Evolutionary conservation across 2,888 invertebrate genomes (phyloP).

Genomic region (Penaeus monodon): DNA sequence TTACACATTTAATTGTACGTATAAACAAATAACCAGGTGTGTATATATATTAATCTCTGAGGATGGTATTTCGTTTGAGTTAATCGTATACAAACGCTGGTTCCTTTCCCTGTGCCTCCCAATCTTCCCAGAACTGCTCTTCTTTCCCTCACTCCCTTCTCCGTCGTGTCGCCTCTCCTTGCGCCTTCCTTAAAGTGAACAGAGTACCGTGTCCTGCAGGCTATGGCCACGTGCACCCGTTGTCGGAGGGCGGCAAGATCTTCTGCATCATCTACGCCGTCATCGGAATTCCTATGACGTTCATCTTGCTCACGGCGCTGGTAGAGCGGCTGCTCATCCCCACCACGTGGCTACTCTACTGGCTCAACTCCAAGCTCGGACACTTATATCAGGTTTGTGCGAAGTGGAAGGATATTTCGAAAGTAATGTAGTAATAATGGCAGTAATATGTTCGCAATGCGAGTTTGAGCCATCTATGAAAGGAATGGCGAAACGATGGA

Average conservation of each 20-base stretch:
- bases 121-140: too few relatives aligned
- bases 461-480: too few relatives aligned
- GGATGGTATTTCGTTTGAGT: too few relatives aligned
- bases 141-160: too few relatives aligned
- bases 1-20: neutral
- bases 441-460: too few relatives aligned
- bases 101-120: too few relatives aligned
- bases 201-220: slow-evolving; percentile 73
- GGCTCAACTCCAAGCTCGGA: slow-evolving; percentile 79
- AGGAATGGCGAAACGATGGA: too few relatives aligned
- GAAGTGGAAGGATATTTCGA: too few relatives aligned
- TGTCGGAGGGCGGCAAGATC: slow-evolving; percentile 86
- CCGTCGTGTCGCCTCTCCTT: neutral
- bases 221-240: slow-evolving; percentile 89
- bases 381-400: slow-evolving; percentile 74
- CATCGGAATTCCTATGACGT: slow-evolving; percentile 87
- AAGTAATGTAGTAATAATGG: too few relatives aligned
- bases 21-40: neutral
- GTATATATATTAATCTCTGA: neutral
- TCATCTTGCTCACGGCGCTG: slow-evolving; percentile 84
- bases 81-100: too few relatives aligned
- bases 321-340: slow-evolving; percentile 85
- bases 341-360: slow-evolving; percentile 79
- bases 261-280: slow-evolving; percentile 90
- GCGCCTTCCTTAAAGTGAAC: neutral